Base-by-base conservation (phyloP, 2,113 vertebrate genomes). In the Myanophis thanlyinensis region DNA sequence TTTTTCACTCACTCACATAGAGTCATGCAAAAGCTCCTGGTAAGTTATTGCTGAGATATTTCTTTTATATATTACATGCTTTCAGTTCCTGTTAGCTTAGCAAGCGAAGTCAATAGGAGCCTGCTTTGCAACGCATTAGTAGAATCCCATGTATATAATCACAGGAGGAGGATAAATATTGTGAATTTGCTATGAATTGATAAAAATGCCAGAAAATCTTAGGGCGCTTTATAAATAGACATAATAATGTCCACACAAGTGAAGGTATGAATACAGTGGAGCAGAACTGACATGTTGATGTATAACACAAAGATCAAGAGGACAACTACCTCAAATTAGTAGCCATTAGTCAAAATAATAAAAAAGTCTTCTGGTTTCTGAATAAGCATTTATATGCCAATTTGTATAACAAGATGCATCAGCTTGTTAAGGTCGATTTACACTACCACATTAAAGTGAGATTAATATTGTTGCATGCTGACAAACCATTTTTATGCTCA, bases 401-500 rank as follows among this genome's bases (percentile, higher is more conserved):
- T 48, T 90, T 93, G 1, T 91, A 48, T 15, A 5, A 49, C 25
- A 22, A 67, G 90, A 86, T 93, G 30, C 15, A 95, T 1, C 13
- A 90, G 47, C 15, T 92, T 47, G 40, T 93, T 92, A 93, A 89
- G 18, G 80, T 86, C 23, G 49, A 23, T 86, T 23, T 56, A 90
- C 2, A 93, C 0, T 2, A 46, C 0, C 53, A 22, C 4, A 92
- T 47, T 91, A 89, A 88, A 90, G 0, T 90, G 89, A 92, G 56
- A 93, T 91, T 93, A 48, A 92, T 67, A 89, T 0, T 3, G 44
- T 53, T 67, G 91, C 90, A 51, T 93, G 0, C n/a, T 89, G 30
- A 91, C 4, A 93, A 93, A 92, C 89, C 53, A 51, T 91, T 93
- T 92, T 93, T 88, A 73, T 85, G 89, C 67, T 85, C 3, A 53